These are phyloP conservation scores for Melanostoma scalare DNA, from an alignment of 2,888 invertebrate species.

Conservation along the genomic window DNA sequence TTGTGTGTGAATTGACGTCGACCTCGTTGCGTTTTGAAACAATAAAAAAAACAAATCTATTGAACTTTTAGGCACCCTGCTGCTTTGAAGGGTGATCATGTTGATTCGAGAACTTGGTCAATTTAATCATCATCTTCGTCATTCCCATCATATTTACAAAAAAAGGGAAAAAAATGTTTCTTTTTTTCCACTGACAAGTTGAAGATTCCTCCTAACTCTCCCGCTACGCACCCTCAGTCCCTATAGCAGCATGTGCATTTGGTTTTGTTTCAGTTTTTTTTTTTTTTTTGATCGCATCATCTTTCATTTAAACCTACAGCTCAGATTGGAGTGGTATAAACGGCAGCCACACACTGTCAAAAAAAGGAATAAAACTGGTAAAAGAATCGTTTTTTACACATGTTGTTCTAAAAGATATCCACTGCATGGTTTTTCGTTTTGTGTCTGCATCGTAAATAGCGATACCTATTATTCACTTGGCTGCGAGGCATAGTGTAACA, in stretches of 20 bases:
- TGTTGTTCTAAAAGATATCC: constrained; percentile 70
- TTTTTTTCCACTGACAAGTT: constrained; percentile 53
- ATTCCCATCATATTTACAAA: constrained; percentile 32
- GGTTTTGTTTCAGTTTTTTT: constrained; percentile 33
- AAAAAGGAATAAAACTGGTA: constrained; percentile 33
- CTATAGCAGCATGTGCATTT: constrained; percentile 58
- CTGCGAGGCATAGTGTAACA: constrained; percentile 52
- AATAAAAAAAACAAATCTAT: too few species aligned
- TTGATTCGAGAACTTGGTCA: constrained; percentile 57
- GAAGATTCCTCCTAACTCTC: constrained; percentile 69
- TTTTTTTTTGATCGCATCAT: constrained; percentile 62
- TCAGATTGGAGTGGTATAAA: constrained; percentile 62
- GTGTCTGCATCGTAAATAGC: constrained; percentile 71
- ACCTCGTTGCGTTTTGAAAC: too few species aligned
- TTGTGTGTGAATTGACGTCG: too few species aligned
- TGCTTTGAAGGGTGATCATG: constrained; percentile 37
- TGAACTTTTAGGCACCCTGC: constrained; percentile 44
- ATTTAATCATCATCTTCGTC: constrained; percentile 49
- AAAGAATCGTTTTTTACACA: constrained; percentile 71
- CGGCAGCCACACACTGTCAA: constrained; percentile 67
- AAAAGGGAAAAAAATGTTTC: constrained; percentile 20
- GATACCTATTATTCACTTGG: constrained; percentile 72
- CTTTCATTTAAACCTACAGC: constrained; percentile 59
- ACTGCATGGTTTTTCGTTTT: constrained; percentile 68
- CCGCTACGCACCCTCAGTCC: constrained; percentile 66